Evolutionary conservation across 2,888 invertebrate genomes (phyloP), one percentile per base, ranked within the genome.

Genomic region (Carabus problematicus): DNA sequence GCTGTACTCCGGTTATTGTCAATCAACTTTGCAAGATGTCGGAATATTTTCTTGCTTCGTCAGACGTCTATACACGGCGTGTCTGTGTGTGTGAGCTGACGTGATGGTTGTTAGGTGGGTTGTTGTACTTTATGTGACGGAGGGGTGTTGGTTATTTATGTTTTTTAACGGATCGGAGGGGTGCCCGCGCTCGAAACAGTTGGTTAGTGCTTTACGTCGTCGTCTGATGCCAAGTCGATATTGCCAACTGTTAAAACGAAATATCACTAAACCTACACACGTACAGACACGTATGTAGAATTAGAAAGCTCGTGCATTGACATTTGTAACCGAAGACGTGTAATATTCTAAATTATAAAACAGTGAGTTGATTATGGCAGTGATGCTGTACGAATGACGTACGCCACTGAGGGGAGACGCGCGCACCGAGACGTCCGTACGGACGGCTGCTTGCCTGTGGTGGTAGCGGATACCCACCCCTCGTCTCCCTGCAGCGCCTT

Each of bases 401-500:
- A 16, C n/a, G 52, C 52, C 8, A 52, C 8, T 12, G 52, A 16
- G 19, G 12, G 8, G 16, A 52, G 52, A 52, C 16, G 52, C 19
- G 19, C 16, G 18, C 8, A 52, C 14, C 8, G 18, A 8, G 52
- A 52, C 16, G 52, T 16, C 16, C 9, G 19, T 16, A 11, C 12
- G 14, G 49, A 49, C 18, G 49, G 49, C 12, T 49, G 49, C 49
- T 49, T 12, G 49, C 12, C 18, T 16, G n/a, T n/a, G n/a, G n/a
- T n/a, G n/a, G n/a, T 29, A 29, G 8, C 40, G 58, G 42, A 58
- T 60, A 3, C 8, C 18, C 19, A 11, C 64, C 43, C 43, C 42
- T 12, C 68, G 43, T 68, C 49, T 11, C 68, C n/a, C n/a, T n/a
- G 12, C 39, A 42, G 29, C 77, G 78, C 75, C 78, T 78, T 79